Base-by-base conservation (phyloP, 2,888 invertebrate genomes). In the Agriopis aurantiaria region DNA sequence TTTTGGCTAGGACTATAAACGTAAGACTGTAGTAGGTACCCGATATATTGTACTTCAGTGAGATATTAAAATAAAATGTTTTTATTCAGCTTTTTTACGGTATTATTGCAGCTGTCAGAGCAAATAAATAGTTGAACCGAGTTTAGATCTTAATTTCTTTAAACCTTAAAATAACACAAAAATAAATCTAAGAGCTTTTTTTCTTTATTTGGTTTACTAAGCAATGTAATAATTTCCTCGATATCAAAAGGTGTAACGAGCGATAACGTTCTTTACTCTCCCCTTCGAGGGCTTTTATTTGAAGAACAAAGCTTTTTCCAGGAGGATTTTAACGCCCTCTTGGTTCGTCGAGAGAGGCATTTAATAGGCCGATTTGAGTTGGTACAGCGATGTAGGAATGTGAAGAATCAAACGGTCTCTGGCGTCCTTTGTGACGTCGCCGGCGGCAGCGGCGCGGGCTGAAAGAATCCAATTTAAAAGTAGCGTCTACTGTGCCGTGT, bases 381-480 rank as follows among this genome's bases (percentile, higher is more conserved):
- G 40, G 61, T 56, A 56, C 41, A 65, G 56, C 45, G 45, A 12
- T 46, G 46, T 46, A 58, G 58, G 58, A 58, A 58, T 58, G 58
- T 58, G 46, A 41, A 41, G 57, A 78, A 78, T 84, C 82, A 82
- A 85, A 79, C 77, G 79, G 10, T 51, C 41, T 14, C 33, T 49
- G 23, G 33, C 53, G 41, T 51, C 49, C 66, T 70, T 70, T 70
- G 70, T 71, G 70, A 62, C 69, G 65, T 49, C 51, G 56, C 49
- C 17, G 46, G 52, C 59, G 59, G 49, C 14, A n/a, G 59, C 48
- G 58, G 51, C 43, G 75, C 72, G 65, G 76, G 78, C 78, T 75
- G 82, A 70, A 75, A 85, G 88, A 87, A 88, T 88, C 83, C 87
- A 87, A 88, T 88, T 86, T 87, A 83, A 87, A 86, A 84, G 86